phyloP scores from a whole-genome alignment of 1,140 invertebrate genomes.

The Drosophila bipectinata region DNA sequence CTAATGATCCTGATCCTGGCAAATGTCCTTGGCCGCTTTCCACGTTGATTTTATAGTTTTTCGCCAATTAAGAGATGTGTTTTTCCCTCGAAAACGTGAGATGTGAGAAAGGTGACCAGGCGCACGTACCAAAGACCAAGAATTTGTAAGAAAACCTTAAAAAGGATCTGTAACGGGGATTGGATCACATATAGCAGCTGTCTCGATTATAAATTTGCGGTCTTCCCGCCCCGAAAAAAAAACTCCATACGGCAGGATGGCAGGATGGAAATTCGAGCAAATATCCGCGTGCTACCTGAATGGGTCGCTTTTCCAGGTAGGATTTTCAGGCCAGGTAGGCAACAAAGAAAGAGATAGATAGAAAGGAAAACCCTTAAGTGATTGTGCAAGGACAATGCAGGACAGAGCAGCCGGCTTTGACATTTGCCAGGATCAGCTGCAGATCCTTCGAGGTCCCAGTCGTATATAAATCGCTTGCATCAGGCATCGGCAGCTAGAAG shows the following conservation, averaged over 20 bases:
- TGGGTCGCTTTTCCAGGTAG: slow-evolving; percentile 66
- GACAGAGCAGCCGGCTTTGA: slow-evolving; percentile 41
- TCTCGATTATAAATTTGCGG: slow-evolving; percentile 74
- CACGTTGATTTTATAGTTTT: slow-evolving; percentile 63
- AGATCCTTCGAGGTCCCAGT: slow-evolving; percentile 1
- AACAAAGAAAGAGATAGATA: background rate
- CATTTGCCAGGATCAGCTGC: slow-evolving; percentile 50
- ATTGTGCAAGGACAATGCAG: slow-evolving; percentile 43
- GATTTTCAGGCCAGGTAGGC: slow-evolving; percentile 45
- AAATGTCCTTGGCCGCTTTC: slow-evolving; percentile 25
- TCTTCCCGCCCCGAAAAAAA: slow-evolving; percentile 79
- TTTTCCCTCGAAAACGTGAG: slow-evolving; percentile 38
- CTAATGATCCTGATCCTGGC: slow-evolving; percentile 16
- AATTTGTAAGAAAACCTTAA: background rate
- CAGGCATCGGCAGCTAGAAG: slow-evolving; percentile 58
- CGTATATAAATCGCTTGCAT: slow-evolving; percentile 44
- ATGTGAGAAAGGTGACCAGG: slow-evolving; percentile 57
- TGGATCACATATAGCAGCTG: slow-evolving; percentile 38
- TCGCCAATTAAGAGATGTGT: slow-evolving; percentile 58
- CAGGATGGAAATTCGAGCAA: slow-evolving; percentile 48
- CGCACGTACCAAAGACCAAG: slow-evolving; percentile 55
- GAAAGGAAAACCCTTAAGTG: slow-evolving; percentile 20
- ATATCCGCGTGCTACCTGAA: slow-evolving; percentile 65
- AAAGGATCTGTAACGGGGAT: slow-evolving; percentile 28
- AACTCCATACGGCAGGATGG: slow-evolving; percentile 40